Evolutionary conservation across 2,113 vertebrate genomes (phyloP), one percentile per base, ranked within the genome.

Genomic region (Ictalurus punctatus): DNA sequence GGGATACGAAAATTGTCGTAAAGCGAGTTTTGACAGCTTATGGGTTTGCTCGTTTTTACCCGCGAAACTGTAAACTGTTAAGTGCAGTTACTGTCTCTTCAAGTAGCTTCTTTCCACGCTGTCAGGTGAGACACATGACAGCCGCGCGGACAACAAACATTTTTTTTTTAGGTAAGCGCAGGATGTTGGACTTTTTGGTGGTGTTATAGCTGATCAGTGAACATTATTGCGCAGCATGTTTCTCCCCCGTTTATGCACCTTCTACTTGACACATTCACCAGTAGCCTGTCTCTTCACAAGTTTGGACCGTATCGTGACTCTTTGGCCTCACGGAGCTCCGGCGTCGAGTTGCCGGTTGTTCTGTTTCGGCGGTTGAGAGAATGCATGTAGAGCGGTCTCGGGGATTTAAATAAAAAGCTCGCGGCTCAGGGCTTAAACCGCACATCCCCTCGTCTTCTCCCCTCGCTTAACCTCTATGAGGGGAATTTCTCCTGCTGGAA

Each of bases 401-500:
- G 92, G 90, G 92, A 91, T 93, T 94, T 92, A 92, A 94, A 93
- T 92, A 90, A 93, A 94, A 94, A 90, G 92, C 92, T 91, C 83
- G n/a, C 84, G 86, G 89, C 61, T 84, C 87, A 90, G 92, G 95
- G 94, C 83, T 94, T 95, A 93, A 94, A 90, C 93, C 94, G 90
- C 89, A 90, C 82, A 83, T 86, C 90, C 89, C 56, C 73, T 74
- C 80, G n/a, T 78, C 80, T 87, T 88, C 91, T 95, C 93, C 94
- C 94, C 94, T 92, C 95, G 92, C 92, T 95, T 96, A 96, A 97
- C 96, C 95, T 95, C 95, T 92, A 93, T 96, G 96, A 96, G 95
- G 97, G 97, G 96, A 96, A 96, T 97, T 98, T 96, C 96, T 97
- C 96, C 96, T 96, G 96, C 96, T 96, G 96, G 96, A 96, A 96